Base-by-base conservation (phyloP, 1,140 invertebrate species). In the Cyphomyrmex costatus region DNA sequence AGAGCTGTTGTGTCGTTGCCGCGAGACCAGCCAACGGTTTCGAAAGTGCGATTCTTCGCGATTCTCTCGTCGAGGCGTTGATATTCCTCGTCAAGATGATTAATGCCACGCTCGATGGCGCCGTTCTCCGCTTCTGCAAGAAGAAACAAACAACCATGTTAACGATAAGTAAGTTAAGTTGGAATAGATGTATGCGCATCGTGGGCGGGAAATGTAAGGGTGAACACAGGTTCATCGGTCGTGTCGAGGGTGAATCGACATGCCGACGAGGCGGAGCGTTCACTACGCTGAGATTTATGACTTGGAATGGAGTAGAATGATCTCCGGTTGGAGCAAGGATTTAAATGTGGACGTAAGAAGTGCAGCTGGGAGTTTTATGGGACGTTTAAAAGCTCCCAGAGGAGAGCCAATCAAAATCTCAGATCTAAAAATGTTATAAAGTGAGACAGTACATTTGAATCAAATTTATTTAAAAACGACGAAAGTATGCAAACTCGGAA, bases 31-130 rank as follows among this genome's bases (percentile, higher is more conserved):
- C 63, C 14, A 30, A 8, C 58, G 51, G 3, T 71, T 30, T 86
- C 63, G 53, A 66, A 14, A 24, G 71, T 89, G 16, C 36, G 68
- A 83, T 91, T 83, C 33, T 58, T 87, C 53, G 53, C 51, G 68
- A 27, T 70, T 33, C 24, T 86, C 27, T 85, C 84, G 56, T 77
- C 87, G 42, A 76, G 19, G 12, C 58, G 86, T 36, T 63, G 89
- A 58, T 82, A 65, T 46, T 88, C 88, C 42, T 89, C 78, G 2
- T 76, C 83, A 42, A 65, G 79, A 86, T 90, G 92, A 91, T 92
- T 91, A 87, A 92, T 91, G 78, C 85, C 84, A 80, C 63, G 86
- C 63, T 92, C 90, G 56, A 80, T 84, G 83, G 79, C 77, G 73
- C 86, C 88, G 74, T 63, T 92, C 86, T 90, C 87, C 60, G 90